These are phyloP conservation scores for Thecophora atra DNA, from an alignment of 2,888 invertebrate genomes.

Conservation along the genomic window DNA sequence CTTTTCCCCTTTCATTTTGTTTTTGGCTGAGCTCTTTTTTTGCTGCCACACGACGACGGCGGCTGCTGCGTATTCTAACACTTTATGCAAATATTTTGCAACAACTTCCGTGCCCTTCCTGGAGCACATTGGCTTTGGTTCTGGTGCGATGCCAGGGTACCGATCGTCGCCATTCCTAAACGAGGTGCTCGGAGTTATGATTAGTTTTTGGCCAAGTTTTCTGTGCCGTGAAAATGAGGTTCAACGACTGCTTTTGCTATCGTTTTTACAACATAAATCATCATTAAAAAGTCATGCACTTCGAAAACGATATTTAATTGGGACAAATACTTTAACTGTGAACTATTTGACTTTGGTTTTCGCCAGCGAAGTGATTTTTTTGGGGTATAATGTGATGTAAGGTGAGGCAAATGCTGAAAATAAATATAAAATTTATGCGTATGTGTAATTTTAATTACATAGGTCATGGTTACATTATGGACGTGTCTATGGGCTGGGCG, in stretches of 20 bases:
- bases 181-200: constrained; percentile 53
- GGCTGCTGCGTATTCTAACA: background rate
- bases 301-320: constrained; percentile 22
- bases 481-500: too few relatives aligned
- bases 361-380: background rate
- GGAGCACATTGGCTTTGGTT: background rate
- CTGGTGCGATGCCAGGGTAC: background rate
- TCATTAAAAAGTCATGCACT: constrained; percentile 23
- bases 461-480: too few relatives aligned
- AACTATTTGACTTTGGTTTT: background rate
- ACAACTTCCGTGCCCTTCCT: background rate
- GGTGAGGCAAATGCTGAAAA: too few relatives aligned
- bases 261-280: constrained; percentile 25
- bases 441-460: too few relatives aligned
- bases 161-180: constrained; percentile 5
- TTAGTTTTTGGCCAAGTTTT: constrained; percentile 57
- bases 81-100: constrained; percentile 21
- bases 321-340: constrained; percentile 23
- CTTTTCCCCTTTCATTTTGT: too few relatives aligned
- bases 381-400: too few relatives aligned
- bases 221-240: constrained; percentile 24
- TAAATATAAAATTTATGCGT: too few relatives aligned
- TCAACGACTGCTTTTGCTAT: constrained; percentile 14
- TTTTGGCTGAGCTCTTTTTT: background rate
- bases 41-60: background rate